A percentile compares a stretch with the other conserved stretches of the same genome.
Conservation (phyloP, 92 coral and sea anemone species). For the Nematostella vectensis region DNA sequence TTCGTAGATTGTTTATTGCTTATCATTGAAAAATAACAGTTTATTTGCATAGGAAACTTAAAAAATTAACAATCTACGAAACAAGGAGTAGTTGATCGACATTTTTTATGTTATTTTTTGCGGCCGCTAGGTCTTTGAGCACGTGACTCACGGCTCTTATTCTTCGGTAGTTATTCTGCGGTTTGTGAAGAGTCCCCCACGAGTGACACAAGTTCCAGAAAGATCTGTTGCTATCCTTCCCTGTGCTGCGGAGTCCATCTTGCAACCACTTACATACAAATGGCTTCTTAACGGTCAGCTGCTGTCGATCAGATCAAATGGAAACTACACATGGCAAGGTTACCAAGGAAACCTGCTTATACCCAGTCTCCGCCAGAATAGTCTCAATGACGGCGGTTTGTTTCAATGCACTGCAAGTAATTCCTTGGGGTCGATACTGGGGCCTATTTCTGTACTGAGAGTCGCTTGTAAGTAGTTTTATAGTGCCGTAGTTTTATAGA, state of each 20-base stretch:
- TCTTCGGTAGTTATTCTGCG: too few species aligned
- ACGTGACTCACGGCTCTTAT: too few species aligned
- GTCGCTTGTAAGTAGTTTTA: constrained; percentile 68
- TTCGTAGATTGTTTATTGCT: too few species aligned
- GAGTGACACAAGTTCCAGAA: too few species aligned
- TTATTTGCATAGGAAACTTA: too few species aligned
- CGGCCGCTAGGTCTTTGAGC: too few species aligned
- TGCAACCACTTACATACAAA: constrained; percentile 11
- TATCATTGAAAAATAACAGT: too few species aligned
- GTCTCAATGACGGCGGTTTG: constrained; percentile 13
- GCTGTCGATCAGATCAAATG: neutral
- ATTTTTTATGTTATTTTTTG: too few species aligned
- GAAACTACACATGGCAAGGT: neutral
- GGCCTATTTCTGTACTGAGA: constrained; percentile 29
- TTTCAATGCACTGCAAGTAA: constrained; percentile 50
- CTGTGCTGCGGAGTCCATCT: constrained; percentile 29
- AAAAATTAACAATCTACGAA: too few species aligned
- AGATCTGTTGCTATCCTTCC: constrained; percentile 12
- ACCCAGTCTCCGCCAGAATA: constrained; percentile 12
- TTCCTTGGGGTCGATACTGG: constrained; percentile 38
- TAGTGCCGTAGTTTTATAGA: too few species aligned
- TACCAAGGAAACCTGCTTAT: constrained; percentile 14
- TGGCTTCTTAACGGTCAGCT: constrained; percentile 42
- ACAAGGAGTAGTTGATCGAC: too few species aligned
- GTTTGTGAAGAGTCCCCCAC: too few species aligned